A percentile compares a stretch with the other conserved stretches of the same genome.
phyloP scores from a whole-genome alignment of 2,888 invertebrate species.

The Hydropsyche betteni region DNA sequence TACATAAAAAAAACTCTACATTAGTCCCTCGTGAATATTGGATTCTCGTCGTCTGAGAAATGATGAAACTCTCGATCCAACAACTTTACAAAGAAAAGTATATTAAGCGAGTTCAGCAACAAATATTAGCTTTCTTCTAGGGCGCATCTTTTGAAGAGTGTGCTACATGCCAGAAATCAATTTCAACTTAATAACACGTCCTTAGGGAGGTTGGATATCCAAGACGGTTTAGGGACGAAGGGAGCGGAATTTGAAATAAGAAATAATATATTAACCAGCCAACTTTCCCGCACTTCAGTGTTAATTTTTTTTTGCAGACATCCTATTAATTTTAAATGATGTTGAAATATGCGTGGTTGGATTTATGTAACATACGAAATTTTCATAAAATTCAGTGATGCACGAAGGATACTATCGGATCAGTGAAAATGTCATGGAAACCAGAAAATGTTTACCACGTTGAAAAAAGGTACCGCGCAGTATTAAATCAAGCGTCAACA shows the following conservation, averaged over 20 bases:
- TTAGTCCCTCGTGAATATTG: conserved; percentile 23
- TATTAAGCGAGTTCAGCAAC: conserved; percentile 45
- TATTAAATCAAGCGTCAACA: conserved; percentile 25
- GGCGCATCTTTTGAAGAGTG: conserved; percentile 39
- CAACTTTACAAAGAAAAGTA: conserved; percentile 39
- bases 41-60: conserved; percentile 20
- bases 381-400: no score
- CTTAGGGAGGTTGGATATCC: conserved; percentile 5
- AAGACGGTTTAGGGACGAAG: not conserved
- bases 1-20: conserved; percentile 8
- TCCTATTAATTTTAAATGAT: not conserved
- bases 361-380: not conserved
- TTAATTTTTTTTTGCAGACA: not conserved
- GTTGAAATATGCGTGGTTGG: not conserved
- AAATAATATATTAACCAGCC: conserved; percentile 2
- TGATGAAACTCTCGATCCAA: conserved; percentile 29
- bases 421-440: conserved; percentile 1
- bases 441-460: not conserved
- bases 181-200: conserved; percentile 43
- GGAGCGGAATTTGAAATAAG: conserved; percentile 1
- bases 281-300: not conserved
- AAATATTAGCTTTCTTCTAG: conserved; percentile 40
- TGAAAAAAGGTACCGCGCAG: conserved; percentile 21
- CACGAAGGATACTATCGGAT: not conserved
- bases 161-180: conserved; percentile 40